Percentiles rank a stretch among this genome's conserved stretches.
Evolutionary conservation across 2,113 vertebrate genomes (phyloP).

Genomic region (Patagioenas fasciata): DNA sequence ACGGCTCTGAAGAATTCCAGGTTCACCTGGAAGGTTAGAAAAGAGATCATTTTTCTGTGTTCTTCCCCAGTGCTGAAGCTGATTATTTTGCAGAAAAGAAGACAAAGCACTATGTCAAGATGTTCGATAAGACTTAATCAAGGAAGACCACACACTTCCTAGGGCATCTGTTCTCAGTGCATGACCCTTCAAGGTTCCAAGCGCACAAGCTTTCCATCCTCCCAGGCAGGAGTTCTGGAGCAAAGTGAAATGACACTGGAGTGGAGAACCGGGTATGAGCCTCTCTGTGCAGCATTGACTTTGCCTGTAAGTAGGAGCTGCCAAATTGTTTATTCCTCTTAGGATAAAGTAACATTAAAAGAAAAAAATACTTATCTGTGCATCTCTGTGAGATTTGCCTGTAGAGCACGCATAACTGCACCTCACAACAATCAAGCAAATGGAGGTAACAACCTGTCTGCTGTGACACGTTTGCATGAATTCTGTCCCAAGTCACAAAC

Average conservation of each 20-base stretch:
- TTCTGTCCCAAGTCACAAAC: neutral
- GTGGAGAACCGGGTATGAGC: neutral
- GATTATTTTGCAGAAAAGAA: neutral
- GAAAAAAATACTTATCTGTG: neutral
- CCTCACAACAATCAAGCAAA: neutral
- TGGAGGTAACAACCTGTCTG: neutral
- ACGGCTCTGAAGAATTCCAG: neutral
- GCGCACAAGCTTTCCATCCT: neutral
- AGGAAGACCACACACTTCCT: neutral
- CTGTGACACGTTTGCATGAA: neutral
- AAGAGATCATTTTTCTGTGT: neutral
- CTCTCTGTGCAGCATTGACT: neutral
- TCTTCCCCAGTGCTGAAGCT: neutral
- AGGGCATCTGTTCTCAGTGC: neutral
- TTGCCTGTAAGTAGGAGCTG: neutral
- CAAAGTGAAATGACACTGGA: neutral
- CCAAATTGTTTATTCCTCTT: neutral
- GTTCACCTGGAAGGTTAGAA: neutral
- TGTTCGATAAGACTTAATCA: neutral
- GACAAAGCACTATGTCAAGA: neutral
- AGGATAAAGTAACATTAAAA: neutral
- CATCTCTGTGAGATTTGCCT: neutral
- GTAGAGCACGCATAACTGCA: neutral
- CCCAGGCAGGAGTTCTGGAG: neutral
- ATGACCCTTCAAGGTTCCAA: neutral